These are phyloP conservation scores for Lophura nycthemera DNA, from an alignment of 2,113 vertebrate genomes.

Conservation along the genomic window DNA sequence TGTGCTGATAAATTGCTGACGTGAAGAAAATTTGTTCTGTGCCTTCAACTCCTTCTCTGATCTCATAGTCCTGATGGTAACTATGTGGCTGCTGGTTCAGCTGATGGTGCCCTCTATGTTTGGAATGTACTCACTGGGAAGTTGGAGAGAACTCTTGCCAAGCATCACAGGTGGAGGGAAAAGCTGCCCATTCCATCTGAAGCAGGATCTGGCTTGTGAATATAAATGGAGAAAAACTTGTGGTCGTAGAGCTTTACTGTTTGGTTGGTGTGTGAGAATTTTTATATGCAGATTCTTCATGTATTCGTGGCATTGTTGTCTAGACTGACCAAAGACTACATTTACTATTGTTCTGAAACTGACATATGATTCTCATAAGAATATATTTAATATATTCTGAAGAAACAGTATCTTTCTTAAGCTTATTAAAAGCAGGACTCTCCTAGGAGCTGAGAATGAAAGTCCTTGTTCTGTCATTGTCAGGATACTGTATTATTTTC, in stretches of 20 bases:
- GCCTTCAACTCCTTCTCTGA: background rate
- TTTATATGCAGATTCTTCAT: background rate
- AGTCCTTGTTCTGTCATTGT: background rate
- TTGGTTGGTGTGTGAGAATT: background rate
- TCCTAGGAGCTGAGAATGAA: background rate
- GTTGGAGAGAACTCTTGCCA: constrained; percentile 86
- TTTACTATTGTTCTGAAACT: background rate
- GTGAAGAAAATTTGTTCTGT: background rate
- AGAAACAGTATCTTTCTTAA: background rate
- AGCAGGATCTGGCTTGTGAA: background rate
- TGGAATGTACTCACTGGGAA: constrained; percentile 95
- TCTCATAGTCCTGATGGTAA: constrained; percentile 88
- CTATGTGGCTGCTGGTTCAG: constrained; percentile 91
- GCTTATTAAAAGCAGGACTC: background rate
- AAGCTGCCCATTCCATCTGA: background rate
- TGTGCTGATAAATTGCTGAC: background rate
- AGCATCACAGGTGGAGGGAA: constrained; percentile 88
- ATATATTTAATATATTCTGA: background rate
- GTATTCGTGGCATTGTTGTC: background rate
- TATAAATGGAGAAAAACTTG: background rate
- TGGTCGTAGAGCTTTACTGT: background rate
- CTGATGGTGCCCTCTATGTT: constrained; percentile 89
- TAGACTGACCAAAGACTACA: background rate
- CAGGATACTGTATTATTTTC: background rate
- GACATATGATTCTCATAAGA: background rate